These are phyloP conservation scores for Agrotis ipsilon DNA, from an alignment of 2,888 invertebrate genomes.

Conservation along the genomic window DNA sequence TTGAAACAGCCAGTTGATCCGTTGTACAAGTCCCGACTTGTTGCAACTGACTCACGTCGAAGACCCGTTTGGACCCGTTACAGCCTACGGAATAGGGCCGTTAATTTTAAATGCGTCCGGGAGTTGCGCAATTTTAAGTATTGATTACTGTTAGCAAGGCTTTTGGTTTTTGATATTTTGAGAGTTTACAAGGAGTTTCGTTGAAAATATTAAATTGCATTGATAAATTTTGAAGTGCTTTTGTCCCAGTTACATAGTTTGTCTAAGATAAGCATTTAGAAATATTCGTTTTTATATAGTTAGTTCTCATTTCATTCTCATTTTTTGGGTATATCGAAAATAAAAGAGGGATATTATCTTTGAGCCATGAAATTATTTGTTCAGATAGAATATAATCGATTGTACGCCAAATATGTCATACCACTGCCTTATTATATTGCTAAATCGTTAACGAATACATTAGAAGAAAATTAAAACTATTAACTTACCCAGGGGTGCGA, in stretches of 20 bases:
- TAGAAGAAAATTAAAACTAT: too few relatives aligned
- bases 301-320: too few relatives aligned
- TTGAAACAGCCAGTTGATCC: conserved; percentile 49
- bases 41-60: conserved; percentile 44
- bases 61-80: conserved; percentile 50
- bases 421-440: too few relatives aligned
- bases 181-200: too few relatives aligned
- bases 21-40: conserved; percentile 58
- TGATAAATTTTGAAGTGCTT: neutral
- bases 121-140: conserved; percentile 18
- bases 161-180: neutral
- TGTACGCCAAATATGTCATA: too few relatives aligned
- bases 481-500: neutral
- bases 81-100: conserved; percentile 26
- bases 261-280: too few relatives aligned
- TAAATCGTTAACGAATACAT: too few relatives aligned
- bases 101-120: conserved; percentile 45
- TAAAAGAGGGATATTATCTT: too few relatives aligned
- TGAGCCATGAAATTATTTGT: too few relatives aligned
- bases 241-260: neutral
- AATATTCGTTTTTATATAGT: too few relatives aligned
- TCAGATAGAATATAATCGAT: too few relatives aligned
- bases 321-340: too few relatives aligned
- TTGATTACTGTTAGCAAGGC: conserved; percentile 8
- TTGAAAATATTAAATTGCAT: neutral